Evolutionary conservation across 2,797 vertebrate species (phyloP).

Genomic region (Cuculus canorus): DNA sequence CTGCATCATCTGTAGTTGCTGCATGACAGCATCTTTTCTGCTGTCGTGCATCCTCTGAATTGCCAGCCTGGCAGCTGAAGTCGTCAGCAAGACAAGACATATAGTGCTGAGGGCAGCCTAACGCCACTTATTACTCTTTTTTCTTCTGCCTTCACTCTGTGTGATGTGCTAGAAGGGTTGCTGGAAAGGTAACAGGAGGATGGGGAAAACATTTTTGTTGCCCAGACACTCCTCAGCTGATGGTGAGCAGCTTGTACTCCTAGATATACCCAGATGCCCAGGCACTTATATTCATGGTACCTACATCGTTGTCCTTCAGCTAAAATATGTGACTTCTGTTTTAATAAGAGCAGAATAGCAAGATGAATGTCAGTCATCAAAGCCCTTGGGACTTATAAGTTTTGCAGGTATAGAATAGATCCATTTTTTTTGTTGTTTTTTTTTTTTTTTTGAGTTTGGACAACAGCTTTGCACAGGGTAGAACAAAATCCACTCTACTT

Average conservation of each 20-base stretch:
- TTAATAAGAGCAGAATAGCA: neutral
- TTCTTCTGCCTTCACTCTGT: neutral
- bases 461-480: neutral
- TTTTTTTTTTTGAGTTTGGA: neutral
- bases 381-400: neutral
- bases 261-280: neutral
- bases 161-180: neutral
- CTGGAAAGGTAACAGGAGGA: neutral
- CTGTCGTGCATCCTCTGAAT: neutral
- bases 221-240: neutral
- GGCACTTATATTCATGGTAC: neutral
- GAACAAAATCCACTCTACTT: neutral
- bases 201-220: neutral
- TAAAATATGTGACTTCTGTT: neutral
- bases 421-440: neutral
- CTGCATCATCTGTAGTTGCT: rapidly evolving
- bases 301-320: neutral
- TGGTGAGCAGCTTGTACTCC: neutral
- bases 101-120: neutral
- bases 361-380: neutral
- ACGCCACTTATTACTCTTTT: neutral
- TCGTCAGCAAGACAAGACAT: neutral
- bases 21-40: neutral
- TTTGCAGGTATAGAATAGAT: neutral
- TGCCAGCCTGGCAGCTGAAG: neutral